Evolutionary conservation across 2,113 vertebrate species (phyloP).

Genomic region (Syngnathus typhle): DNA sequence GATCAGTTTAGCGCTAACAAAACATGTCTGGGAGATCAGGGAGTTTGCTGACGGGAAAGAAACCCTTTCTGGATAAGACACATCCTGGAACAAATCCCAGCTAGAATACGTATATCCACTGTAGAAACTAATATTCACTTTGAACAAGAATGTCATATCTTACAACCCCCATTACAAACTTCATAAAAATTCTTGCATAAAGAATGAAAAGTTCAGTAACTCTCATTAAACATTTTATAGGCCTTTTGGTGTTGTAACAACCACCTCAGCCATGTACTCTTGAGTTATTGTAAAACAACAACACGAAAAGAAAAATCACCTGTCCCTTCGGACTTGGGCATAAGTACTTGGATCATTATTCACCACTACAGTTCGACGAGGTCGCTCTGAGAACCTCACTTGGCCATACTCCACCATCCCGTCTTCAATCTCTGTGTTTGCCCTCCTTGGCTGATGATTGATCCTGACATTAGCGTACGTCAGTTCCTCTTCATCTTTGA

Average conservation of each 20-base stretch:
- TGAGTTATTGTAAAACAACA: not conserved
- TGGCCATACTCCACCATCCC: conserved; percentile 52
- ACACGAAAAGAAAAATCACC: conserved; percentile 12
- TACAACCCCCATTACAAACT: not conserved
- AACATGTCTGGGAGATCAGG: too few relatives aligned
- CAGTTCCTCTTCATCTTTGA: conserved; percentile 23
- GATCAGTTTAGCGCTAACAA: too few relatives aligned
- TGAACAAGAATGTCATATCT: not conserved
- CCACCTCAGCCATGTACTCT: not conserved
- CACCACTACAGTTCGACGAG: not conserved
- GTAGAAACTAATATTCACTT: not conserved
- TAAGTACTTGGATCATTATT: conserved; percentile 37
- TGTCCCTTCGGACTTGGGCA: conserved; percentile 20
- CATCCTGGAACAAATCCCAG: not conserved
- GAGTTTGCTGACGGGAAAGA: not conserved
- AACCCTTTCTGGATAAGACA: not conserved
- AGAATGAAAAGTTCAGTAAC: not conserved
- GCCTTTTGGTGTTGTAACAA: not conserved
- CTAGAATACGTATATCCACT: not conserved
- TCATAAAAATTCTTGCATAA: not conserved
- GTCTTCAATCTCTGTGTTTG: not conserved
- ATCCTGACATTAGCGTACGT: conserved; percentile 36
- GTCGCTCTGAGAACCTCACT: conserved; percentile 30
- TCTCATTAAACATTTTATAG: not conserved
- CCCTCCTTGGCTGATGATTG: not conserved